Base-by-base conservation (phyloP, 2,113 vertebrate species). In the Lathamus discolor region DNA sequence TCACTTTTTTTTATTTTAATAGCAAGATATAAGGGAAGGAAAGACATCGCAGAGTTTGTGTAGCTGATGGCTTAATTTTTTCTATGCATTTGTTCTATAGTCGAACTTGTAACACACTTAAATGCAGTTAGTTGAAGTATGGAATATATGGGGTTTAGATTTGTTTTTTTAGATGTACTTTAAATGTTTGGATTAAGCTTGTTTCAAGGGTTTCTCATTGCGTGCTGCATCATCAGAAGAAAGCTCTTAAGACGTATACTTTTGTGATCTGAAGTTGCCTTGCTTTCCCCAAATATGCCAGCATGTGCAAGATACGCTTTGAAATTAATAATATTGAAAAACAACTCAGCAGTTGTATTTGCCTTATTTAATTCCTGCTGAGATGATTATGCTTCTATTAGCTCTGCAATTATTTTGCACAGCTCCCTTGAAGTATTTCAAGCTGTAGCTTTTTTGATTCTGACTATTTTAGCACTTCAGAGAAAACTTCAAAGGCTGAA, bases 301-400 rank as follows among this genome's bases (percentile, higher is more conserved):
- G 64, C 76, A 61, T 89, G 59, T 77, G 95, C 91, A 96, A 94
- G 81, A 90, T 87, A 94, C 66, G 22, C 80, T 96, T 97, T 93
- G 90, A 95, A 98, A 92, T 97, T 97, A 97, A 97, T 97, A 97
- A 95, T 83, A 95, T 96, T 94, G 93, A 96, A 96, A 96, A 97
- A 96, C 83, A 97, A 96, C 91, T 90, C 97, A 96, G 96, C 92
- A 90, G 95, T 97, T 91, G 46, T 94, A 90, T 91, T 97, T 96
- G 91, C 92, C 77, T 97, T 97, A 94, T 96, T 96, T 97, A 96
- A 96, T 88, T 96, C 96, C 96, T 97, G 93, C 95, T 96, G 96
- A 94, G 95, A 93, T 68, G 44, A 97, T 97, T 97, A 97, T 91
- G 93, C 95, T 97, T 97, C 95, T 97, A 97, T 98, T 98, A 97